A percentile compares a stretch with the other conserved stretches of the same genome.
These are phyloP conservation scores for Pyrrhia umbra DNA, from an alignment of 2,888 invertebrate genomes.

Conservation along the genomic window DNA sequence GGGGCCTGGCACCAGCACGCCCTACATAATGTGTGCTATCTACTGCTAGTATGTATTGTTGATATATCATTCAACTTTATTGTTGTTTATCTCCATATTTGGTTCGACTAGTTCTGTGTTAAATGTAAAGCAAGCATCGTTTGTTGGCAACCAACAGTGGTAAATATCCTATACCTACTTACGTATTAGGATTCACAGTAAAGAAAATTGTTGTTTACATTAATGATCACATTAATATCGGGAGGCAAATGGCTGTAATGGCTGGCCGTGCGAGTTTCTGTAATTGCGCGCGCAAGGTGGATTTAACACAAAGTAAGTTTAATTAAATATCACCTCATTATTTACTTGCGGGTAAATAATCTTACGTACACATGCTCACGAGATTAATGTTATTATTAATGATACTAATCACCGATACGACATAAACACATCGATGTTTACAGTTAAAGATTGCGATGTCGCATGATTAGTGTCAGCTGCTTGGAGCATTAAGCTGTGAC, in stretches of 20 bases:
- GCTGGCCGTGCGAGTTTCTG: constrained; percentile 33
- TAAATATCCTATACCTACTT: constrained; percentile 34
- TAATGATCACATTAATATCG: constrained; percentile 57
- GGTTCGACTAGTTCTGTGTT: constrained; percentile 34
- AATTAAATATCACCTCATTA: constrained; percentile 59
- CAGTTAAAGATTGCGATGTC: constrained; percentile 35
- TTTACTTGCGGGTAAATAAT: constrained; percentile 41
- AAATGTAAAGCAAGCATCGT: constrained; percentile 31
- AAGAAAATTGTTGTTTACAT: constrained; percentile 51
- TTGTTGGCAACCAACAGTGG: constrained; percentile 40
- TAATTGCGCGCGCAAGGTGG: constrained; percentile 53
- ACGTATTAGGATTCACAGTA: constrained; percentile 38
- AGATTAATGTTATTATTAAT: constrained; percentile 51
- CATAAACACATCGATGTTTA: constrained; percentile 48
- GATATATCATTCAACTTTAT: constrained; percentile 58
- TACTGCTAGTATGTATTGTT: constrained; percentile 49
- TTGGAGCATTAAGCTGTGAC: constrained; percentile 32
- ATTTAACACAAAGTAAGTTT: constrained; percentile 51
- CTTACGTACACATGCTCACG: constrained; percentile 33
- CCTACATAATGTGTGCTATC: constrained; percentile 47
- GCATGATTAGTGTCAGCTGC: constrained; percentile 54
- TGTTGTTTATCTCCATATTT: constrained; percentile 50
- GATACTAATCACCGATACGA: constrained; percentile 44
- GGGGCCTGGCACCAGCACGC: constrained; percentile 56
- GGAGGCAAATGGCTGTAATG: constrained; percentile 44